These are phyloP conservation scores for Eledona agricola DNA, from an alignment of 2,888 invertebrate species.

Conservation along the genomic window DNA sequence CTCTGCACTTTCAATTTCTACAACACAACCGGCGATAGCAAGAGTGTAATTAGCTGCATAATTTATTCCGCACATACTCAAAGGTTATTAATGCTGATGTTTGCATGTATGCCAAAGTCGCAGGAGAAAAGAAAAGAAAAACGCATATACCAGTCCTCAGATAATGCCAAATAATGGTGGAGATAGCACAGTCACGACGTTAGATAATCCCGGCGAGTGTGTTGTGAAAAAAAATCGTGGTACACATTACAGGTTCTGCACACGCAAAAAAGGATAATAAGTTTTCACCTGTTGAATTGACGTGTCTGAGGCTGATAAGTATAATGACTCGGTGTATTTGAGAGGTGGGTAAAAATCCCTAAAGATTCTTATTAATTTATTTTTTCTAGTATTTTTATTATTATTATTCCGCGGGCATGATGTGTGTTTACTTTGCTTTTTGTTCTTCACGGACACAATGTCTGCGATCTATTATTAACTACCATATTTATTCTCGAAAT, in stretches of 20 bases:
- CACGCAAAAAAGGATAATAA: slow-evolving; percentile 39
- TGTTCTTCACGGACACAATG: slow-evolving; percentile 29
- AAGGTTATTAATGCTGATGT: slow-evolving; percentile 50
- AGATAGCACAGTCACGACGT: slow-evolving; percentile 47
- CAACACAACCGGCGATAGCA: slow-evolving; percentile 17
- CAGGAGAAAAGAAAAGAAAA: slow-evolving; percentile 40
- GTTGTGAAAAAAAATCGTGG: slow-evolving; percentile 31
- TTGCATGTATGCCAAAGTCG: slow-evolving; percentile 44
- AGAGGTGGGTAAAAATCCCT: slow-evolving; percentile 26
- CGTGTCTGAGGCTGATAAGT: slow-evolving; percentile 43
- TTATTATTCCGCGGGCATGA: slow-evolving; percentile 13
- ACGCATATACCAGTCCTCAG: slow-evolving; percentile 29
- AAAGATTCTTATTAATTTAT: slow-evolving; percentile 4
- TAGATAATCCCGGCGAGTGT: slow-evolving; percentile 39
- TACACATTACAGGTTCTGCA: slow-evolving; percentile 38
- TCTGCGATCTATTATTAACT: slow-evolving; percentile 38
- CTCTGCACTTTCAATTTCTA: slow-evolving; percentile 29
- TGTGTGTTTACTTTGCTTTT: slow-evolving; percentile 23
- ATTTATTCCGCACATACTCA: slow-evolving; percentile 46
- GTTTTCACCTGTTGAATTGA: slow-evolving; percentile 44
- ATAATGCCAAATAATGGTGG: slow-evolving; percentile 46
- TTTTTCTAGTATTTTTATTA: slow-evolving; percentile 8
- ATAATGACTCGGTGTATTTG: slow-evolving; percentile 42
- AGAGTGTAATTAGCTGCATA: slow-evolving; percentile 47
- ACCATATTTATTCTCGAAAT: slow-evolving; percentile 36